Evolutionary conservation across 2,113 vertebrate species (phyloP).

Genomic region (Hepsetus odoe): DNA sequence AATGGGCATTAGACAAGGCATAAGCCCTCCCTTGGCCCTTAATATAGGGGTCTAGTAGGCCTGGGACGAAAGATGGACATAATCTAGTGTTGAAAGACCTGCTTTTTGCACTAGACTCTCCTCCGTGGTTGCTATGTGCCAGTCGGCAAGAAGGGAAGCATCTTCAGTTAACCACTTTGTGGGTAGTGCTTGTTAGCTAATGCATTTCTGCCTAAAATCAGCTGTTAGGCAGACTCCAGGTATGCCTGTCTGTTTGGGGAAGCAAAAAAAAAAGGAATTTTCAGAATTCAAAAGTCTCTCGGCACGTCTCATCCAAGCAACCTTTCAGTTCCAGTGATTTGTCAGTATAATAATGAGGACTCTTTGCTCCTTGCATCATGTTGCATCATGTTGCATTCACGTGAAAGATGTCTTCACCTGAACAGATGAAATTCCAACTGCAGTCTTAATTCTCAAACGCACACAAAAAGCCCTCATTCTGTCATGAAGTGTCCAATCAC

Average conservation of each 20-base stretch:
- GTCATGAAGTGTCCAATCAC: not conserved
- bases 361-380: not conserved
- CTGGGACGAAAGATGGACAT: conserved; percentile 66
- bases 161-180: conserved; percentile 68
- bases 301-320: not conserved
- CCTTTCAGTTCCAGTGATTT: not conserved
- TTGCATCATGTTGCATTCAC: not conserved
- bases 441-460: not conserved
- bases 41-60: conserved; percentile 77
- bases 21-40: conserved; percentile 76
- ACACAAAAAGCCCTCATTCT: not conserved
- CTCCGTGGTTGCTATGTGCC: conserved; percentile 81
- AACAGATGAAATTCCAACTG: not conserved
- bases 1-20: conserved; percentile 76
- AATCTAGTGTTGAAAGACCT: conserved; percentile 29
- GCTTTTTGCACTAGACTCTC: conserved; percentile 75
- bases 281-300: not conserved
- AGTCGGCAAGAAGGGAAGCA: conserved; percentile 66
- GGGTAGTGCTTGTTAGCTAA: conserved; percentile 56
- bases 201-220: conserved; percentile 31
- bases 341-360: conserved; percentile 14
- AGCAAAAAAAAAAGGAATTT: conserved; percentile 9
- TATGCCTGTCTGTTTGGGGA: conserved; percentile 35
- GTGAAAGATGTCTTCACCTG: not conserved
- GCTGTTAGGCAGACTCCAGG: conserved; percentile 39